Conservation (phyloP, 2,797 vertebrate genomes). For the Aphelocoma californica region DNA sequence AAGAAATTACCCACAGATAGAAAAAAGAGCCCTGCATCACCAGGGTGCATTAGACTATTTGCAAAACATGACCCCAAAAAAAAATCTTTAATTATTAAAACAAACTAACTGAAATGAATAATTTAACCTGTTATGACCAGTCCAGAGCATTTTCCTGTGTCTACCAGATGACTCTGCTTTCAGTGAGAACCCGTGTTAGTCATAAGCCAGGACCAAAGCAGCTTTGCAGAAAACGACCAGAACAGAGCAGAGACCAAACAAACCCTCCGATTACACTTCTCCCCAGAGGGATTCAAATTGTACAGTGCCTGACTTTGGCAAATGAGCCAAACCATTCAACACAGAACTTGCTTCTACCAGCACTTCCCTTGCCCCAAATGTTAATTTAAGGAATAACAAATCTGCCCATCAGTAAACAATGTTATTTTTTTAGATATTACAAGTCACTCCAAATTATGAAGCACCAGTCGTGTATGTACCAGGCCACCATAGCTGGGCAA, state of each 20-base stretch:
- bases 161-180: background rate
- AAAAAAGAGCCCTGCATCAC: background rate
- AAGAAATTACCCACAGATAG: background rate
- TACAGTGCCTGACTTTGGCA: background rate
- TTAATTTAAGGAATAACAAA: background rate
- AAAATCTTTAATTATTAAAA: background rate
- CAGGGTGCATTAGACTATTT: background rate
- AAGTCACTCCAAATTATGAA: background rate
- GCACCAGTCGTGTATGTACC: background rate
- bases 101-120: background rate
- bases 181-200: background rate
- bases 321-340: background rate
- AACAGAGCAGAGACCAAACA: background rate
- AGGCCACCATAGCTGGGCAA: fast-evolving
- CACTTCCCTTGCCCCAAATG: background rate
- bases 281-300: background rate
- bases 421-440: background rate
- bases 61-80: background rate
- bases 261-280: background rate
- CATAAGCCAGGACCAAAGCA: background rate
- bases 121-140: background rate
- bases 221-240: background rate
- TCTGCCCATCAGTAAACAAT: background rate
- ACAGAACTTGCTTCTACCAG: background rate
- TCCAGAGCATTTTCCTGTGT: background rate